Evolutionary conservation across 2,113 vertebrate genomes (phyloP), one percentile per base, ranked within the genome.

Genomic region (Pseudorhombus dupliciocellatus): DNA sequence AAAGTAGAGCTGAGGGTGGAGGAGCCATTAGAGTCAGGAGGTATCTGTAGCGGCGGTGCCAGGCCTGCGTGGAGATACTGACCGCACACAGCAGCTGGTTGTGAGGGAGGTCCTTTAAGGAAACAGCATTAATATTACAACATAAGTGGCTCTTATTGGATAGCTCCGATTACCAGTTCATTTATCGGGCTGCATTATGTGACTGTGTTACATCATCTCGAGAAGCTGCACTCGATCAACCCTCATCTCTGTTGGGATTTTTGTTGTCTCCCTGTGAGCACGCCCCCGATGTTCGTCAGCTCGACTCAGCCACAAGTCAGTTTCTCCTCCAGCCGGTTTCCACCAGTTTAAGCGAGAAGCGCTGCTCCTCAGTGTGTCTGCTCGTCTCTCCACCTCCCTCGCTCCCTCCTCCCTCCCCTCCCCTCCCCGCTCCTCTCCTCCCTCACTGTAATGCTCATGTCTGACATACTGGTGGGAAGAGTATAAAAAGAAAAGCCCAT

Each of bases 311-410:
- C 70, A 81, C 79, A 71, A 80, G 67, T 83, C 85, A 51, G 64
- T 66, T 68, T 62, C 70, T 69, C 74, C 50, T 69, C 73, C 50
- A 91, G 83, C 91, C 87, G 87, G 89, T 90, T 91, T 83, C 69
- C 20, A 40, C 90, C 88, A 84, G 90, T 93, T 90, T 53, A 7
- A 46, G 42, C 15, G 58, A 22, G 66, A 74, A 79, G 70, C 74
- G 59, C 54, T 71, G 73, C 66, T 68, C 37, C 2, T 28, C 44
- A 46, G 55, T 16, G 51, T 66, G 21, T 52, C 50, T 52, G 18
- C n/a, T 24, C 21, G 5, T 52, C 50, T 7, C 52, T 20, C 52
- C 5, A 7, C 21, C 24, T 20, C 24, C 14, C 52, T 25, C 52
- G 4, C 52, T 26, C 52, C 12, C 52, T 53, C 52, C 40, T 18